phyloP scores from a whole-genome alignment of 2,113 vertebrate genomes.

The Megalops atlanticus region DNA sequence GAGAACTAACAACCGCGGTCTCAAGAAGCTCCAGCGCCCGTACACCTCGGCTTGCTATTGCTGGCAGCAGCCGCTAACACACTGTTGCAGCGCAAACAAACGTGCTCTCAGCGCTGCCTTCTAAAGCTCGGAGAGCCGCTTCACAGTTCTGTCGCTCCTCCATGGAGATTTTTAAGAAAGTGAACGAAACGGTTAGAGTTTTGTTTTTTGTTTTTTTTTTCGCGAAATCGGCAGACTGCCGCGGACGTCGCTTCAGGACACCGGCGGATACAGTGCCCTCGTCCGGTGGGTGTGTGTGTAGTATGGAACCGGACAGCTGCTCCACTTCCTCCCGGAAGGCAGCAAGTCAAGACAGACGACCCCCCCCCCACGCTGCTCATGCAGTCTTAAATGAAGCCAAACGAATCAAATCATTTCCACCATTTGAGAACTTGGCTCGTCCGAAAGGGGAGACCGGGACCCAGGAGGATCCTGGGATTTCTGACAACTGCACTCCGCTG shows the following conservation, averaged over 20 bases:
- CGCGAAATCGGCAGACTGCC: not conserved
- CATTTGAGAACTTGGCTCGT: not conserved
- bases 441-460: not conserved
- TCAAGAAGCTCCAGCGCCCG: not conserved
- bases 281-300: too few species aligned
- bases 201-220: not conserved
- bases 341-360: too few species aligned
- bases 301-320: too few species aligned
- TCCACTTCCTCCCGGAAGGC: not conserved
- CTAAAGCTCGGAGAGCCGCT: not conserved
- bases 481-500: not conserved
- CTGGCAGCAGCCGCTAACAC: not conserved
- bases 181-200: not conserved
- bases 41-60: not conserved
- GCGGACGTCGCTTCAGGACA: not conserved
- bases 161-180: not conserved
- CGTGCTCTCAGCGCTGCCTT: not conserved
- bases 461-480: not conserved
- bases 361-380: not conserved
- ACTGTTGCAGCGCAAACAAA: constrained; percentile 6
- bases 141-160: not conserved
- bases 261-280: not conserved
- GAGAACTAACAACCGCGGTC: not conserved
- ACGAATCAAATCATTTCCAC: not conserved
- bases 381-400: not conserved